A percentile compares a stretch with the other conserved stretches of the same genome.
Evolutionary conservation across 2,888 invertebrate genomes (phyloP).

Genomic region (Watsonalla cultraria): DNA sequence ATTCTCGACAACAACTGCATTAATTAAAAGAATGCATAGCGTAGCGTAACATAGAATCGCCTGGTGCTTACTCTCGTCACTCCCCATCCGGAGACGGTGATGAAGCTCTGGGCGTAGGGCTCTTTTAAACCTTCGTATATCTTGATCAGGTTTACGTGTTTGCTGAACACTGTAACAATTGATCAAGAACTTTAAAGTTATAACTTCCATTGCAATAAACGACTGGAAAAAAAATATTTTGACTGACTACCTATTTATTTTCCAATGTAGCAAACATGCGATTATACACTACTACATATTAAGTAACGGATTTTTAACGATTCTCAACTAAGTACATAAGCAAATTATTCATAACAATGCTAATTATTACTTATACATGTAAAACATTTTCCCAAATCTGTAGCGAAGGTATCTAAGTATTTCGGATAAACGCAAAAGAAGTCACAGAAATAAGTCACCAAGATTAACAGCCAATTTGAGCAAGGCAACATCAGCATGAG

Average conservation of each 20-base stretch:
- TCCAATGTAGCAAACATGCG: too few species aligned
- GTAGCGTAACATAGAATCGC: neutral
- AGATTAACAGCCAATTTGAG: slow-evolving; percentile 56
- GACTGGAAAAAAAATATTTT: too few species aligned
- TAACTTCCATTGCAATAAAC: neutral
- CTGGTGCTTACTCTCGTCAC: slow-evolving; percentile 45
- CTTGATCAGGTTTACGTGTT: slow-evolving; percentile 48
- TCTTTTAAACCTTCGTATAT: slow-evolving; percentile 57
- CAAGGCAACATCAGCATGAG: slow-evolving; percentile 66
- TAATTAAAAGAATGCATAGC: neutral
- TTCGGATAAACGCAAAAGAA: too few species aligned
- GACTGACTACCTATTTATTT: too few species aligned
- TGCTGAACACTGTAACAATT: slow-evolving; percentile 39
- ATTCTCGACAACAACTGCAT: too few species aligned
- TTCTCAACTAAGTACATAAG: too few species aligned
- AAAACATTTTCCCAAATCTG: too few species aligned
- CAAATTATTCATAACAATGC: too few species aligned
- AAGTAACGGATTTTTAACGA: too few species aligned
- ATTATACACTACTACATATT: too few species aligned
- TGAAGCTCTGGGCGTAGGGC: slow-evolving; percentile 63
- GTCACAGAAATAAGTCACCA: slow-evolving; percentile 28
- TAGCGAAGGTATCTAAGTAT: too few species aligned
- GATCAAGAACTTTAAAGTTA: neutral
- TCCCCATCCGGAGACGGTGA: slow-evolving; percentile 65
- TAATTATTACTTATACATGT: too few species aligned